A percentile compares a stretch with the other conserved stretches of the same genome.
Evolutionary conservation across 2,888 invertebrate genomes (phyloP).

Genomic region (Stenotaenia linearis): DNA sequence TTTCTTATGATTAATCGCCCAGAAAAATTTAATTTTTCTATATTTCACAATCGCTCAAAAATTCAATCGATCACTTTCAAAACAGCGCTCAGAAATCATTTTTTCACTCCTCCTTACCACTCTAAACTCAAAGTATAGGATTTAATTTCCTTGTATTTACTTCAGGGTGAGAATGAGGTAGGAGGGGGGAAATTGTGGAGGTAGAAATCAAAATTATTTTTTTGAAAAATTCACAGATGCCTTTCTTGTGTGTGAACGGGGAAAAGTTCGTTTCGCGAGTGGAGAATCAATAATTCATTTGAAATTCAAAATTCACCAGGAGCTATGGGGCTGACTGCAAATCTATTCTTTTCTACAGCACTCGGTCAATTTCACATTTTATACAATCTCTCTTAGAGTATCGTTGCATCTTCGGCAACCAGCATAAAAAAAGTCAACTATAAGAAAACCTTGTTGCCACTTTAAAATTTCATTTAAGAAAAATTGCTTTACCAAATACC

Average conservation of each 20-base stretch:
- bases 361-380: conserved; percentile 9
- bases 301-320: conserved; percentile 1
- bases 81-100: neutral
- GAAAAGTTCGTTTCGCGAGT: neutral
- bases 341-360: conserved; percentile 1
- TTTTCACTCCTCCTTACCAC: neutral
- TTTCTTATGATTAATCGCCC: neutral
- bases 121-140: neutral
- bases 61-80: neutral
- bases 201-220: neutral
- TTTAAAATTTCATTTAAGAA: conserved; percentile 2
- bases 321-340: neutral
- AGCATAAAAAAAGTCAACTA: neutral
- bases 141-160: neutral
- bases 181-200: neutral
- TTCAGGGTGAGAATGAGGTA: neutral
- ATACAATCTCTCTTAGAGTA: neutral
- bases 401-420: neutral
- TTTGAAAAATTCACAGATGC: neutral
- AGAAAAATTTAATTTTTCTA: neutral
- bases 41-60: neutral
- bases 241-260: neutral
- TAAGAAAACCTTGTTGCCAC: neutral
- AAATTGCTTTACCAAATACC: neutral
- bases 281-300: neutral